These are phyloP conservation scores for Bombus affinis DNA, from an alignment of 1,140 invertebrate species.

Conservation along the genomic window DNA sequence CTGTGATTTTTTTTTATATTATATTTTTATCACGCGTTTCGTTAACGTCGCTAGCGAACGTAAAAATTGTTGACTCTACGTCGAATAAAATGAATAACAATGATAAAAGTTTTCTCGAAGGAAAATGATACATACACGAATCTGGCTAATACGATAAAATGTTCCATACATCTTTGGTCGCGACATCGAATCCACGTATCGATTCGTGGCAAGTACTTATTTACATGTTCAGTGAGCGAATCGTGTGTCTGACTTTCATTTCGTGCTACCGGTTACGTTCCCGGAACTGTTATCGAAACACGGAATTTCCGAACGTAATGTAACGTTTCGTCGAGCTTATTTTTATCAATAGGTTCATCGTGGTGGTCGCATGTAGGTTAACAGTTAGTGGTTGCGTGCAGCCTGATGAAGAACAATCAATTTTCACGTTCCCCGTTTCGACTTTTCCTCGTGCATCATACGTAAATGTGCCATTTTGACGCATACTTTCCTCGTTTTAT, in stretches of 20 bases:
- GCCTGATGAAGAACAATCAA: conserved; percentile 44
- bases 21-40: too few relatives aligned
- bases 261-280: conserved; percentile 43
- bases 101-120: too few relatives aligned
- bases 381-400: conserved; percentile 53
- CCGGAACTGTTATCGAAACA: conserved; percentile 51
- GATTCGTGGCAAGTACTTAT: conserved; percentile 24
- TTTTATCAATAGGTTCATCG: conserved; percentile 57
- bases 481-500: too few relatives aligned
- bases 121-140: too few relatives aligned
- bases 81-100: too few relatives aligned
- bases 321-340: conserved; percentile 34
- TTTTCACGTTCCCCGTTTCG: conserved; percentile 17
- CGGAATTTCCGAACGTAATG: conserved; percentile 65
- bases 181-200: conserved; percentile 11
- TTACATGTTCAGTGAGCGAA: not conserved
- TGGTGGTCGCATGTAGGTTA: conserved; percentile 59
- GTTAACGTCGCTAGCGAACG: too few relatives aligned
- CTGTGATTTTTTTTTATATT: too few relatives aligned
- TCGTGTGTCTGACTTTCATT: conserved; percentile 13
- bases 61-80: too few relatives aligned
- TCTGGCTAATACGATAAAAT: not conserved
- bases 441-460: not conserved
- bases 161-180: not conserved
- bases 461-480: too few relatives aligned